Evolutionary conservation across 23 tunicate genomes (phyloP).

Genomic region (Ciona savignyi): DNA sequence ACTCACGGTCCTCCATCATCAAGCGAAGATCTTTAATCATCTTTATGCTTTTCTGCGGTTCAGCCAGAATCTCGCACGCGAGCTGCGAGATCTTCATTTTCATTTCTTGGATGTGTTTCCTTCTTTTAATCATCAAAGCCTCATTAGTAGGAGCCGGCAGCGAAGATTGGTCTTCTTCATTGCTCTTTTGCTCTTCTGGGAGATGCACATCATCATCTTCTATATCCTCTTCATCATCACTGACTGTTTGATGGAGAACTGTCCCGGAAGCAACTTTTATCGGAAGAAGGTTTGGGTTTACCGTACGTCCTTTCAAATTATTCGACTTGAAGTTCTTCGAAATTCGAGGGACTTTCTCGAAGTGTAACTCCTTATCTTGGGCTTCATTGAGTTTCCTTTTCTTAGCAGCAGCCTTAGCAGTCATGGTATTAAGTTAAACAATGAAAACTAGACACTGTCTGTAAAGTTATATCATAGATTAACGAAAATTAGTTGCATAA

Average conservation of each 20-base stretch:
- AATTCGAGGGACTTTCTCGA: conserved; percentile 43
- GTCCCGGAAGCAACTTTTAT: conserved; percentile 66
- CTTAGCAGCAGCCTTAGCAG: background rate
- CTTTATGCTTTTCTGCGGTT: conserved; percentile 55
- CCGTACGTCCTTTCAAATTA: conserved; percentile 6
- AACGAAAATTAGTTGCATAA: too few species aligned
- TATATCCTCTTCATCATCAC: conserved; percentile 5
- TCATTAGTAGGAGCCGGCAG: background rate
- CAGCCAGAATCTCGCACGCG: conserved; percentile 45
- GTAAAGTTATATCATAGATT: too few species aligned
- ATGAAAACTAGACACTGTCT: too few species aligned
- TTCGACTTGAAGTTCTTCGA: background rate
- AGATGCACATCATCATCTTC: background rate
- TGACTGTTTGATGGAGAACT: conserved; percentile 28
- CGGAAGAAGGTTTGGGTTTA: conserved; percentile 28
- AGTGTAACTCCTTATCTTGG: background rate
- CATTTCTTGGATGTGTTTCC: conserved; percentile 18
- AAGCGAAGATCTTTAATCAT: conserved; percentile 31
- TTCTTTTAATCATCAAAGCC: background rate
- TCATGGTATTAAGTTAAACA: background rate
- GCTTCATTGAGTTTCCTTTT: background rate
- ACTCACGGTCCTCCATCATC: conserved; percentile 40
- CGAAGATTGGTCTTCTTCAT: background rate
- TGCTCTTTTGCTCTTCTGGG: background rate
- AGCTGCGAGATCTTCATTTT: conserved; percentile 51